Conservation (phyloP, 1,140 invertebrate genomes). For the Diorhabda elongata region DNA sequence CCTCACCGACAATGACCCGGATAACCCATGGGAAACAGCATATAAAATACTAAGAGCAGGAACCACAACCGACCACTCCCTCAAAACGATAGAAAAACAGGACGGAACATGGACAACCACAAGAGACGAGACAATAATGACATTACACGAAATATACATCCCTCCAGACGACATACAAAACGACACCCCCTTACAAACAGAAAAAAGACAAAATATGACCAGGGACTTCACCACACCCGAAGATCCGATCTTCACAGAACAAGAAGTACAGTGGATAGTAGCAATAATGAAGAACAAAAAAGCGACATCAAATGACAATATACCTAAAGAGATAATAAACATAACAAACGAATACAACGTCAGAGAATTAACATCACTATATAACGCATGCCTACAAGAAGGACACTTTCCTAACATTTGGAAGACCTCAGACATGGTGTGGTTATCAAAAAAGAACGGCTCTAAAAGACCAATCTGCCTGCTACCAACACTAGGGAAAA, state of each 20-base stretch:
- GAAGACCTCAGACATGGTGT: slow-evolving; percentile 2
- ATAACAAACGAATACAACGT: background rate
- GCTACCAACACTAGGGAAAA: background rate
- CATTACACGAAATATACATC: background rate
- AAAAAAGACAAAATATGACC: background rate
- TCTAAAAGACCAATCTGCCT: background rate
- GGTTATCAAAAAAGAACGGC: slow-evolving; percentile 3
- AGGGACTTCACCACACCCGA: background rate
- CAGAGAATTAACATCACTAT: background rate
- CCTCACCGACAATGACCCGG: background rate
- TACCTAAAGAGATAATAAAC: background rate
- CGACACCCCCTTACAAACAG: background rate
- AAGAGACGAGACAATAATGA: background rate
- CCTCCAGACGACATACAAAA: background rate
- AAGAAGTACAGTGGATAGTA: background rate
- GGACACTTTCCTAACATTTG: slow-evolving; percentile 8
- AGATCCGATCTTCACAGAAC: background rate
- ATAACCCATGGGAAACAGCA: background rate
- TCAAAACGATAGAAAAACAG: background rate
- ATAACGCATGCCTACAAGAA: background rate
- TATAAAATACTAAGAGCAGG: background rate
- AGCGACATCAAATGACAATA: background rate
- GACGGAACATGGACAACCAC: background rate
- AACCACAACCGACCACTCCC: background rate
- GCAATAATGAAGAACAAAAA: background rate